phyloP scores from a whole-genome alignment of 2,888 invertebrate species.

The Trissonchulus latispiculum region DNA sequence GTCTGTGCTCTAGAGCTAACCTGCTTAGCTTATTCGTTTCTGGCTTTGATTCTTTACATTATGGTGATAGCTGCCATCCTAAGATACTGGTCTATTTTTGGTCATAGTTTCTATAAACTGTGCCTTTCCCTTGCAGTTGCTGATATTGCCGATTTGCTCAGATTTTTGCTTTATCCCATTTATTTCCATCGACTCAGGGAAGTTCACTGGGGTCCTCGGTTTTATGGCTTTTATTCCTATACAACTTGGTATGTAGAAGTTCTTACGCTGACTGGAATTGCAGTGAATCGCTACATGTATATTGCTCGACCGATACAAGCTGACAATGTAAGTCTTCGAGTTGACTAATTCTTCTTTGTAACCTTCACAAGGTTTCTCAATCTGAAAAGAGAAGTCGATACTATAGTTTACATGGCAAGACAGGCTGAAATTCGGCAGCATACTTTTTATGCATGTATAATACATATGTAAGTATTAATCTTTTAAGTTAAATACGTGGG shows the following conservation, averaged over 20 bases:
- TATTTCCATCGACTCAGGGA: neutral
- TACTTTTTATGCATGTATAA: no score
- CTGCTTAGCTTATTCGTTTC: no score
- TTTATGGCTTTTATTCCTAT: neutral
- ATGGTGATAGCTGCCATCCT: neutral
- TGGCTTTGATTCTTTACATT: neutral
- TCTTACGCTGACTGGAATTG: neutral
- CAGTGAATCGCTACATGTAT: neutral
- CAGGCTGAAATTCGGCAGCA: no score
- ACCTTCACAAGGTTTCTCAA: no score
- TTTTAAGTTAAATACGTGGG: no score
- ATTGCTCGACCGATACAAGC: neutral
- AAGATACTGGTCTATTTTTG: neutral
- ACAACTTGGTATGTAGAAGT: neutral
- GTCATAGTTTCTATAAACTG: neutral
- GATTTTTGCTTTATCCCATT: neutral
- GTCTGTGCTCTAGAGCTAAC: no score
- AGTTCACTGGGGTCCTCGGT: neutral
- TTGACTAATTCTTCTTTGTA: no score
- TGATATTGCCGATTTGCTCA: neutral
- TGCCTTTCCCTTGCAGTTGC: neutral
- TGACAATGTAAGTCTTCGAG: neutral
- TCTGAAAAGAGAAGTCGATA: no score
- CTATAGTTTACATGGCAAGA: no score
- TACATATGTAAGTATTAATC: no score